Conservation (phyloP, 1,140 invertebrate species). For the Brachionus paranguensis region DNA sequence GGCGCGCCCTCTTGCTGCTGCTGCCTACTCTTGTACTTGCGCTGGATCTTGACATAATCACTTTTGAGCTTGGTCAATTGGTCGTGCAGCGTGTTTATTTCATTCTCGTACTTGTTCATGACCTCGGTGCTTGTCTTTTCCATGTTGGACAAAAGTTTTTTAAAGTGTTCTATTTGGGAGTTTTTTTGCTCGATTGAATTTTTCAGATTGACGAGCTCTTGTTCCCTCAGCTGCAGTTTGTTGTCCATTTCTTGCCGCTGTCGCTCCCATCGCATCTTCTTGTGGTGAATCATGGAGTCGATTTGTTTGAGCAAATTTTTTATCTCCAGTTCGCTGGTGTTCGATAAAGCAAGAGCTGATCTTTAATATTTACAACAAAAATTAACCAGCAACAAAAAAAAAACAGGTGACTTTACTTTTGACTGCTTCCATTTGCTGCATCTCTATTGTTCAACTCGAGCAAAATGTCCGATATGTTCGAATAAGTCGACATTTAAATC, state of each 20-base stretch:
- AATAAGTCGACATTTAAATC: neutral
- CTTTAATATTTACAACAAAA: neutral
- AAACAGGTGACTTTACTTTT: neutral
- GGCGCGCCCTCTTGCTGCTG: neutral
- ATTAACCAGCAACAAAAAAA: neutral
- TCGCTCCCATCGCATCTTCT: conserved; percentile 21
- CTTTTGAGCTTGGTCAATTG: neutral
- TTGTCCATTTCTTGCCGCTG: conserved; percentile 32
- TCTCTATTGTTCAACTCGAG: conserved; percentile 30
- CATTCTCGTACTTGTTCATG: conserved; percentile 32
- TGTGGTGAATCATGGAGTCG: conserved; percentile 32
- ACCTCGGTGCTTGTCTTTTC: neutral
- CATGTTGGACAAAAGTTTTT: conserved; percentile 6
- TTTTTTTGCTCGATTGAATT: conserved; percentile 13
- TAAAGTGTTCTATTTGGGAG: conserved; percentile 17
- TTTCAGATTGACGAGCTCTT: neutral
- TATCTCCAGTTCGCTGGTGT: conserved; percentile 22
- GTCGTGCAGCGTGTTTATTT: neutral
- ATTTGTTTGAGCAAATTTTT: conserved; percentile 35
- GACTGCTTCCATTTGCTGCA: conserved; percentile 3
- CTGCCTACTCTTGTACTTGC: neutral
- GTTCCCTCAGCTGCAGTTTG: conserved; percentile 16
- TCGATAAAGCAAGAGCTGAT: conserved; percentile 26
- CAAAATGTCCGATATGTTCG: conserved; percentile 21
- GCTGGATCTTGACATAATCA: neutral